Percentiles rank a stretch among this genome's conserved stretches.
These are phyloP conservation scores for Phoenicopterus ruber DNA, from an alignment of 2,113 vertebrate species.

Conservation along the genomic window DNA sequence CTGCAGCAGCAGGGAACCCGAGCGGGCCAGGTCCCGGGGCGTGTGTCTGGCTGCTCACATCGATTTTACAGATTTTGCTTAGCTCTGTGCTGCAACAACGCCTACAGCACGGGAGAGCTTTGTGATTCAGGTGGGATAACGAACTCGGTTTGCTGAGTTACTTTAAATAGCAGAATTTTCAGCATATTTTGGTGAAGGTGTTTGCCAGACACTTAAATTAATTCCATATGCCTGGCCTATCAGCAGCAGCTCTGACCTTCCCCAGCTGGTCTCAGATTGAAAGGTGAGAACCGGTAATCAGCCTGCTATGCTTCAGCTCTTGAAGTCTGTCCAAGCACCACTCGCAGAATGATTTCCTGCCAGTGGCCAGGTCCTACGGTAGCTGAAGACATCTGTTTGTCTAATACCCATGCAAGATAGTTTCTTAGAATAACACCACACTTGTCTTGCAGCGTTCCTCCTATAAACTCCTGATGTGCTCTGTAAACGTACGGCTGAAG, in stretches of 20 bases:
- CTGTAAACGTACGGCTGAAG: neutral
- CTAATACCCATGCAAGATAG: no score
- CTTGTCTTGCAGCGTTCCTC: neutral
- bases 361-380: neutral
- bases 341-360: neutral
- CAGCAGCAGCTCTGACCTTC: neutral
- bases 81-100: neutral
- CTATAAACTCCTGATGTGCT: neutral
- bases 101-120: neutral
- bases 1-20: neutral
- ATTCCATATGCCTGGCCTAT: neutral
- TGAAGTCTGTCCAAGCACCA: neutral
- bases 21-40: fast-evolving
- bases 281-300: neutral
- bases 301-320: neutral
- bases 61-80: neutral
- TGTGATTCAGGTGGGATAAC: neutral
- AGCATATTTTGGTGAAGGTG: neutral
- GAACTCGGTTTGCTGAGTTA: neutral
- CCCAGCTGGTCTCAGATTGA: neutral
- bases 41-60: neutral
- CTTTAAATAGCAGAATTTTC: neutral
- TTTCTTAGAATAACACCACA: neutral
- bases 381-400: neutral
- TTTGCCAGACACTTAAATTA: neutral